These are phyloP conservation scores for Papilio xuthus DNA, from an alignment of 1,140 invertebrate species.

Conservation along the genomic window DNA sequence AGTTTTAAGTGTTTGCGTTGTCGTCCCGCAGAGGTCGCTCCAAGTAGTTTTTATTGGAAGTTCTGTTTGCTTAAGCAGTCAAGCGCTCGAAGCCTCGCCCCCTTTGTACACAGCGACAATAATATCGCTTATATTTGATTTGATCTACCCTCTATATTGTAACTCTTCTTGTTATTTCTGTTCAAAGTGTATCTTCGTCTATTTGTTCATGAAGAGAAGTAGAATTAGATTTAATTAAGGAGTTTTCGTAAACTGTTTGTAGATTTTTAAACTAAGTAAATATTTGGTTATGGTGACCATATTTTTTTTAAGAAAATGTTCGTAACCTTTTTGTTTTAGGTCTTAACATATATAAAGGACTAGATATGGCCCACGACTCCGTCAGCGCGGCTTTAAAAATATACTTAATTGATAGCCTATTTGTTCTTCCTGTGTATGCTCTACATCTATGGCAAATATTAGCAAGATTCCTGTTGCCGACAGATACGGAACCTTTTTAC, in stretches of 20 bases:
- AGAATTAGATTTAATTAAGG: background rate
- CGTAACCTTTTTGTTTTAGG: no score
- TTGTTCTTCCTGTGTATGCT: no score
- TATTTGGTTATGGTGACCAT: background rate
- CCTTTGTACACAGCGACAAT: slow-evolving; percentile 60
- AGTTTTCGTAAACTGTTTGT: background rate
- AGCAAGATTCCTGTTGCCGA: no score
- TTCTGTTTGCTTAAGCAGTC: slow-evolving; percentile 66
- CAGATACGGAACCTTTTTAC: no score
- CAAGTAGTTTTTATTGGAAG: slow-evolving; percentile 76
- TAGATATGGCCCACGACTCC: no score
- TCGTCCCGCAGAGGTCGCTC: slow-evolving; percentile 55
- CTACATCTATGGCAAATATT: no score
- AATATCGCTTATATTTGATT: slow-evolving; percentile 69
- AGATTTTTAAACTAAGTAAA: background rate
- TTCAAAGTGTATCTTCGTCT: slow-evolving; percentile 43
- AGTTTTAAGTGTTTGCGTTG: slow-evolving; percentile 64
- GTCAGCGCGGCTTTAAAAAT: no score
- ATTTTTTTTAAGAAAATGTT: background rate
- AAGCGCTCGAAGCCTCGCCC: slow-evolving; percentile 51
- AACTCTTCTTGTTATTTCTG: slow-evolving; percentile 51
- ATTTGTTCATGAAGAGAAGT: slow-evolving; percentile 3
- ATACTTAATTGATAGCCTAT: no score
- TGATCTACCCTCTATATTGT: slow-evolving; percentile 52
- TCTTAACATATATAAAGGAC: no score